Percentiles rank a stretch among this genome's conserved stretches.
These are phyloP conservation scores for Nemoura dubitans DNA, from an alignment of 2,888 invertebrate genomes.

Conservation along the genomic window DNA sequence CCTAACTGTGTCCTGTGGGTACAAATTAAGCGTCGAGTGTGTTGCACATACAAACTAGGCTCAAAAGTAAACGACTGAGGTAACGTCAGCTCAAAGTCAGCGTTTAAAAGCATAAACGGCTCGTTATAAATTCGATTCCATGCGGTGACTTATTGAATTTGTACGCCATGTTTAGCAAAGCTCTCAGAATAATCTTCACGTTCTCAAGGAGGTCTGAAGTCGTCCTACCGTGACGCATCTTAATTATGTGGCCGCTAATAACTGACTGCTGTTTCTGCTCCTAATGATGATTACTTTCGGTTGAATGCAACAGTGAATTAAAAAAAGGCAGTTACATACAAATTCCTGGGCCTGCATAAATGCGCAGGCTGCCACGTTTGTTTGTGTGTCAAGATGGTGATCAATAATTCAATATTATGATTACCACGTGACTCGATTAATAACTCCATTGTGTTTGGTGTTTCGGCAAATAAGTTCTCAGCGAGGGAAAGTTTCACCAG, in stretches of 20 bases:
- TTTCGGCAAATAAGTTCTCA: neutral
- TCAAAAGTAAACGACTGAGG: neutral
- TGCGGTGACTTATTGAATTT: neutral
- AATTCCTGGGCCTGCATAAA: neutral
- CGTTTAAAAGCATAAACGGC: neutral
- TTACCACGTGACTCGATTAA: neutral
- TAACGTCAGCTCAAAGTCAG: neutral
- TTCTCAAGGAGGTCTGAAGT: neutral
- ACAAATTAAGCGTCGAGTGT: neutral
- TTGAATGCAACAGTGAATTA: neutral
- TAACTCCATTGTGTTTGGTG: neutral
- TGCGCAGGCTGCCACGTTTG: neutral
- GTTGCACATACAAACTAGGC: neutral
- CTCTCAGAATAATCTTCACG: neutral
- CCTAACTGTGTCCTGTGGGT: neutral
- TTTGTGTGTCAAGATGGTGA: neutral
- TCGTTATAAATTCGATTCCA: neutral
- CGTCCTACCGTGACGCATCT: neutral
- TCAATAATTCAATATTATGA: conserved; percentile 7
- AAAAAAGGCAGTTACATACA: neutral
- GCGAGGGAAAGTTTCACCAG: neutral
- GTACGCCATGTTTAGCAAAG: neutral
- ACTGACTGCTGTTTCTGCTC: neutral
- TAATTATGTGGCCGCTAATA: neutral
- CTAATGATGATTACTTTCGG: neutral